Percentiles rank a stretch among this genome's conserved stretches.
Evolutionary conservation across 2,888 invertebrate species (phyloP).

Genomic region (Plagodis pulveraria): DNA sequence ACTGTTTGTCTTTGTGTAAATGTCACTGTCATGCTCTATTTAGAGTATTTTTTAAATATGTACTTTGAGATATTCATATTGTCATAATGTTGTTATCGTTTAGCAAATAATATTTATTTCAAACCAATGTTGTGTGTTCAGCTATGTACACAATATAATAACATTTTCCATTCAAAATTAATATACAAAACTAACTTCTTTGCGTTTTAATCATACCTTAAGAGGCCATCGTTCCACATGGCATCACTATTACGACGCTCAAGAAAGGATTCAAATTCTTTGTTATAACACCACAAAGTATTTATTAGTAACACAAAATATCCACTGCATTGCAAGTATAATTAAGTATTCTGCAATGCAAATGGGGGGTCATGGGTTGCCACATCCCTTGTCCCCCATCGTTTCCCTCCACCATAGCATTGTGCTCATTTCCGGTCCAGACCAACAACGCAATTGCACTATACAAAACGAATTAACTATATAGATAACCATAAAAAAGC

Average conservation of each 20-base stretch:
- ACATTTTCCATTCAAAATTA: conserved; percentile 6
- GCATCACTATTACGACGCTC: neutral
- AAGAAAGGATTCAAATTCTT: conserved; percentile 7
- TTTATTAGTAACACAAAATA: conserved; percentile 16
- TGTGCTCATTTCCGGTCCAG: conserved; percentile 52
- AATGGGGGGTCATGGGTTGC: conserved; percentile 52
- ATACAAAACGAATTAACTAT: conserved; percentile 7
- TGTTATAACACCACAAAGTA: neutral
- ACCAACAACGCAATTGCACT: conserved; percentile 21
- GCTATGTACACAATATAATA: neutral
- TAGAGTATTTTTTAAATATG: neutral
- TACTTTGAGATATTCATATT: neutral
- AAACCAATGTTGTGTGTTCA: neutral
- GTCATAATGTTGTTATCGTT: no score
- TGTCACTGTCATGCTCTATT: conserved; percentile 25
- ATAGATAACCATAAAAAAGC: conserved; percentile 1
- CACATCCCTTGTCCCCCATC: conserved; percentile 50
- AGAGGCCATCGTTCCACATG: conserved; percentile 15
- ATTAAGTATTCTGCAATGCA: conserved; percentile 47
- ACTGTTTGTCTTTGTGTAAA: conserved; percentile 38
- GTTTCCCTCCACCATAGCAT: conserved; percentile 44
- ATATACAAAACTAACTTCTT: conserved; percentile 21
- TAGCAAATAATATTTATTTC: neutral
- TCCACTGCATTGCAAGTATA: conserved; percentile 35
- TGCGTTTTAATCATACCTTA: conserved; percentile 13